Evolutionary conservation across 2,888 invertebrate genomes (phyloP), one percentile per base, ranked within the genome.

Genomic region (Nomada lathburiana): DNA sequence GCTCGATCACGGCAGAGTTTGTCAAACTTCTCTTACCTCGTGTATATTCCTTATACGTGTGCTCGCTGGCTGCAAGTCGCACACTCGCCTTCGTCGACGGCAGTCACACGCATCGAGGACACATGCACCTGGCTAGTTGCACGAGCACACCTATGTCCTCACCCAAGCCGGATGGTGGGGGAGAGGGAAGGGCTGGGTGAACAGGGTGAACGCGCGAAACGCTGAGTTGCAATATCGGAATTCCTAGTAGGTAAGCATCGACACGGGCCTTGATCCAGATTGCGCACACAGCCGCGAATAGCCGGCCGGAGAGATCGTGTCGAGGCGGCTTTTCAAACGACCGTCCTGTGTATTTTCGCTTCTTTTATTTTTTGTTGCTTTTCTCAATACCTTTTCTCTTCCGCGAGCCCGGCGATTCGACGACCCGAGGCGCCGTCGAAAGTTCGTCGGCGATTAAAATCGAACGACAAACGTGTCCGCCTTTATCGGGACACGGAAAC

Each of bases 231-330:
- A 89, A 89, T 92, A 92, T 90, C 82, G 89, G 89, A 90, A 91
- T 92, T 90, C 81, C 86, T 88, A 86, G 84, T 84, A 85, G 80
- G 83, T 89, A 89, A 89, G 89, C 89, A 91, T 91, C 90, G 89
- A 85, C 85, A 79, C 77, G 86, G 83, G 92, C 91, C 92, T 91
- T 92, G 91, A 91, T 92, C 91, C 88, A 91, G 86, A 92, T 91
- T 88, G 80, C 76, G 65, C 79, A 80, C 78, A 79, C 74, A 76
- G 71, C 44, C 71, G 57, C 76, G 73, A 67, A 62, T 55, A 72
- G 52, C 29, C 47, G 36, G 26, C 10, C 20, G 26, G 18, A 18
- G 29, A 50, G 69, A 74, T 62, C 59, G 53, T 53, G 59, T 80
- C 67, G 52, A 76, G 74, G 50, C 67, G 53, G 77, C 72, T 71